Percentiles rank a stretch among this genome's conserved stretches.
phyloP scores from a whole-genome alignment of 92 coral and sea anemone genomes.

The Hydrozoanthus gracilis region DNA sequence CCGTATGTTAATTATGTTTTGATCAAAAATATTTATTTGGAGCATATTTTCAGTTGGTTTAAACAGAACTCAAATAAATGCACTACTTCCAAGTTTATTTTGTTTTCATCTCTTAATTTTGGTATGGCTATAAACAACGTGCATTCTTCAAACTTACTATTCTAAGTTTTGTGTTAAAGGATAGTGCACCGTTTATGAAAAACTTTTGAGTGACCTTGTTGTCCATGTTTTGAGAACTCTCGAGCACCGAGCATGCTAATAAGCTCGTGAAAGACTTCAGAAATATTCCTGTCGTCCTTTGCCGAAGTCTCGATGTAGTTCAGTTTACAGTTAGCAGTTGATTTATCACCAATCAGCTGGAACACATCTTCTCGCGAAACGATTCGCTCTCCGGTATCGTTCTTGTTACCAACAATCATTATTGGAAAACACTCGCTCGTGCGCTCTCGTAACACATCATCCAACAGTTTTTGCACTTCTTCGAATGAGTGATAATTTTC shows the following conservation, averaged over 20 bases:
- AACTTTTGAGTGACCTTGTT: background rate
- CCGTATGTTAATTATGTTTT: too few species aligned
- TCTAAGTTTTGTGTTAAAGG: background rate
- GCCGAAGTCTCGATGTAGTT: slow-evolving; percentile 95
- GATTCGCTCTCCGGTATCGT: slow-evolving; percentile 75
- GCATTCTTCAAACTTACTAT: too few species aligned
- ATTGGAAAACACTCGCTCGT: slow-evolving; percentile 64
- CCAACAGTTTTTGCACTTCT: slow-evolving; percentile 77
- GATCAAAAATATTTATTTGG: too few species aligned
- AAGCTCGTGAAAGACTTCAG: slow-evolving; percentile 79
- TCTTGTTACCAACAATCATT: slow-evolving; percentile 89
- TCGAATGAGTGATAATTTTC: slow-evolving; percentile 78
- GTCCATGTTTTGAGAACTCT: slow-evolving; percentile 18
- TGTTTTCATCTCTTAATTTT: too few species aligned
- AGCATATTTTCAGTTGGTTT: too few species aligned
- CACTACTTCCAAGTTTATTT: too few species aligned
- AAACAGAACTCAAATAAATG: too few species aligned
- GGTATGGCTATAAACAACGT: too few species aligned
- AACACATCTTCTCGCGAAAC: slow-evolving; percentile 74
- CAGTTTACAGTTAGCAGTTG: slow-evolving; percentile 50
- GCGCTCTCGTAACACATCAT: slow-evolving; percentile 61
- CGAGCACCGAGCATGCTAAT: slow-evolving; percentile 53
- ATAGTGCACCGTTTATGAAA: background rate
- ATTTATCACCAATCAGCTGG: slow-evolving; percentile 59
- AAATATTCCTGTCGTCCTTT: slow-evolving; percentile 74